Evolutionary conservation across 2,797 vertebrate genomes (phyloP).

Genomic region (Takifugu ocellatus): DNA sequence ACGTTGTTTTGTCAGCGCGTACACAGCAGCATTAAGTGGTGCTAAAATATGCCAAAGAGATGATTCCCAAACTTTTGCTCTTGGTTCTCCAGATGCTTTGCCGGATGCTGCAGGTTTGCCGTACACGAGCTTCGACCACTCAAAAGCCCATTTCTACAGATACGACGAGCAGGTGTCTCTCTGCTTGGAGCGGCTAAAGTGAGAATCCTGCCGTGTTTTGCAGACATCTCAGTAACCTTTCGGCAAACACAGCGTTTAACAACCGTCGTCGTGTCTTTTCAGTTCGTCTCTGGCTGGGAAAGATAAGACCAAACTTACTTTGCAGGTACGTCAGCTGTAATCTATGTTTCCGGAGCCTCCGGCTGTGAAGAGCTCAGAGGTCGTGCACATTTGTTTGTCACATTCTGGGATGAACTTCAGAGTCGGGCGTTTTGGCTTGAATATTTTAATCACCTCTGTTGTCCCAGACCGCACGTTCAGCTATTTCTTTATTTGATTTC

Average conservation of each 20-base stretch:
- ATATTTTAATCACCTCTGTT: background rate
- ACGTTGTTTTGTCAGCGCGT: too few species aligned
- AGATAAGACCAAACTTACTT: conserved; percentile 87
- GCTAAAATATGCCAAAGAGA: too few species aligned
- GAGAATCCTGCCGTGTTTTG: conserved; percentile 28
- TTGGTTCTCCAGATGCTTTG: conserved; percentile 75
- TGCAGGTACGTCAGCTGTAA: conserved; percentile 80
- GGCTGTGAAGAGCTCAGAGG: too few species aligned
- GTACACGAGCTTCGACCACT: conserved; percentile 91
- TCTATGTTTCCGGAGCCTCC: background rate
- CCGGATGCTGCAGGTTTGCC: conserved; percentile 87
- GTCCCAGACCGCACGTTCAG: too few species aligned
- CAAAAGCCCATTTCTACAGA: conserved; percentile 95
- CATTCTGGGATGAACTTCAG: too few species aligned
- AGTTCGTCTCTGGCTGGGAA: conserved; percentile 84
- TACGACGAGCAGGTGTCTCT: conserved; percentile 95
- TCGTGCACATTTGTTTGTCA: too few species aligned
- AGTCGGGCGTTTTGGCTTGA: background rate
- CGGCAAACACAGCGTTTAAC: background rate
- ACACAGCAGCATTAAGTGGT: too few species aligned
- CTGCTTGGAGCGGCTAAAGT: conserved; percentile 93
- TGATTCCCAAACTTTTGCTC: background rate
- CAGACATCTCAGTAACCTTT: too few species aligned
- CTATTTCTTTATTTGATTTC: too few species aligned
- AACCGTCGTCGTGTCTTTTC: conserved; percentile 10